Base-by-base conservation (phyloP, 1,140 invertebrate species). In the Drosophila nasuta region DNA sequence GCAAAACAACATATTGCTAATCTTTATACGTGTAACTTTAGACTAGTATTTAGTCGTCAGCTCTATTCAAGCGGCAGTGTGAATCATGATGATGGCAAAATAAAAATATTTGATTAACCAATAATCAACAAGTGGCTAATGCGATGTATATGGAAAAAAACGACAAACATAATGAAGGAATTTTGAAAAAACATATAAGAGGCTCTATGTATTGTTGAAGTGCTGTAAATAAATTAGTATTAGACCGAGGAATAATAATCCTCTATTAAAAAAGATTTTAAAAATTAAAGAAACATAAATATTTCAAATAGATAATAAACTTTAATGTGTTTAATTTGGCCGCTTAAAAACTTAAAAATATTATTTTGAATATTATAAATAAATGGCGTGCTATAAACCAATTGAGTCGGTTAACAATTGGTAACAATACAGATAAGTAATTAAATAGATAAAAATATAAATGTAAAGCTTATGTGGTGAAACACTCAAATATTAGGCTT, bases 241-340 rank as follows among this genome's bases (percentile, higher is more conserved):
- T 43, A 43, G 52, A 57, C 38, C 43, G 13, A 51, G 49, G 15
- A 51, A 17, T 10, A 38, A 6, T 38, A 38, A 38, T 8, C 1
- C 7, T 10, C 35, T 38, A n/a, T 35, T 15, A 15, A 4, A 33
- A 7, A 28, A 7, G 10, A 52, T 49, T 33, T 30, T 33, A 38
- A 38, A 38, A 62, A n/a, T 10, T 17, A 66, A 48, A 76, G 78
- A 57, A 67, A 88, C 56, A 65, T 28, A 41, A 74, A 13, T 52
- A 35, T 25, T 64, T 64, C 25, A 64, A 64, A 51, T 38, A 35
- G 52, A 52, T 56, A 56, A 38, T 35, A 3, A 2, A 43, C 20
- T 77, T 85, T 74, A 76, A 83, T 79, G 60, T 69, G 67, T 71
- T 52, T 70, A 48, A 17, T 17, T 62, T 76, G 60, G 68, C 56